phyloP scores from a whole-genome alignment of 2,888 invertebrate genomes.

The Tenodera sinensis region DNA sequence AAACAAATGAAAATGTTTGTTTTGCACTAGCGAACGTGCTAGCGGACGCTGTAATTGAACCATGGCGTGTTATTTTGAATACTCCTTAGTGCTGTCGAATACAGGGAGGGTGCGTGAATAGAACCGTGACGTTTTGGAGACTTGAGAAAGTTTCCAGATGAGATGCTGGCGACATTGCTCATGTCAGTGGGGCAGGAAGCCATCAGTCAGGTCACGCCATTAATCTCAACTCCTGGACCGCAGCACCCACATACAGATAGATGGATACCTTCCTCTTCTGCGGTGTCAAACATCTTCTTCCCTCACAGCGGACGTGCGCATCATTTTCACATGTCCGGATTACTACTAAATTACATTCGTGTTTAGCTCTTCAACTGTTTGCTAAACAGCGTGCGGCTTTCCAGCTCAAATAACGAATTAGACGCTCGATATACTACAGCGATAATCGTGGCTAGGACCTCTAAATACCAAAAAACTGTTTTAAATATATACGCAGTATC shows the following conservation, averaged over 20 bases:
- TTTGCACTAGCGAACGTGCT: too few species aligned
- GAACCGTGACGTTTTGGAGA: not conserved
- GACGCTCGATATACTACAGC: too few species aligned
- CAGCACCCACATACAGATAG: not conserved
- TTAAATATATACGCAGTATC: too few species aligned
- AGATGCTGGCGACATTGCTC: not conserved
- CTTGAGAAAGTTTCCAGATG: slow-evolving; percentile 1
- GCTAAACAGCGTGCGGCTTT: too few species aligned
- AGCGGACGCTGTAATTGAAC: too few species aligned
- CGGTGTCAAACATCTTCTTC: not conserved
- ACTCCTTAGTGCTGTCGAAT: not conserved
- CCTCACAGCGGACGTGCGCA: not conserved
- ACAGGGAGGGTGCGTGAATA: not conserved
- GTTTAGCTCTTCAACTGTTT: not conserved
- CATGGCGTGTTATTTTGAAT: not conserved
- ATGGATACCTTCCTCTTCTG: not conserved
- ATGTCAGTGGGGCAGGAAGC: slow-evolving; percentile 10
- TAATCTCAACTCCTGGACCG: slow-evolving; percentile 2
- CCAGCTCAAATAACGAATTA: too few species aligned
- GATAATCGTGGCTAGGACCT: too few species aligned
- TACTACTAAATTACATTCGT: not conserved
- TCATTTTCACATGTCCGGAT: not conserved
- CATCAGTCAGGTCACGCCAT: slow-evolving; percentile 14
- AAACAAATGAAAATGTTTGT: too few species aligned
- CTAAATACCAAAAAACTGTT: too few species aligned